These are phyloP conservation scores for Campoletis raptor DNA, from an alignment of 2,888 invertebrate species.

Conservation along the genomic window DNA sequence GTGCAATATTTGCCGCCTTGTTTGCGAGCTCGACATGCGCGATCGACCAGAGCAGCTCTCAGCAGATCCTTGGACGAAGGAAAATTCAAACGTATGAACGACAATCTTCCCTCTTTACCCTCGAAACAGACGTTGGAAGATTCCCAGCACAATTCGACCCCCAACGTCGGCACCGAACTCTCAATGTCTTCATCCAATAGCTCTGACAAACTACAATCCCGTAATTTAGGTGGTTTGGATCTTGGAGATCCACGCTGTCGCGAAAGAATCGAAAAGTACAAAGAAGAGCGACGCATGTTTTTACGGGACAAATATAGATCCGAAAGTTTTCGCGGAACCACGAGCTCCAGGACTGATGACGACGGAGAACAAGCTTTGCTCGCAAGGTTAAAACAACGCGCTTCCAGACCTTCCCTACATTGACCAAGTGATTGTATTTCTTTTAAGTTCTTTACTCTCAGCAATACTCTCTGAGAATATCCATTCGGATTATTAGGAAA, in stretches of 20 bases:
- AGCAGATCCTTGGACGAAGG: conserved; percentile 83
- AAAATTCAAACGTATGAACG: conserved; percentile 82
- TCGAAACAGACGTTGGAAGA: conserved; percentile 84
- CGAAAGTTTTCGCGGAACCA: conserved; percentile 89
- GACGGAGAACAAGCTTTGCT: conserved; percentile 83
- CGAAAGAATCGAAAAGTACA: conserved; percentile 95
- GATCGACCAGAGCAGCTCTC: conserved; percentile 80
- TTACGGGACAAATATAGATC: conserved; percentile 94
- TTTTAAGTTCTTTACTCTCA: conserved; percentile 48
- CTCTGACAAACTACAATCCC: conserved; percentile 76
- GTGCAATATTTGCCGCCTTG: conserved; percentile 86
- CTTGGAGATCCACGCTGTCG: conserved; percentile 85
- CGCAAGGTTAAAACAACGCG: conserved; percentile 85
- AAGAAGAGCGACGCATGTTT: conserved; percentile 94
- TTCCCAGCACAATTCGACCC: conserved; percentile 82
- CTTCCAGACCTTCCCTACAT: conserved; percentile 83
- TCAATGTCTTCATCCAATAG: conserved; percentile 71
- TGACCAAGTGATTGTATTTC: conserved; percentile 78
- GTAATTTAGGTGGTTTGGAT: conserved; percentile 81
- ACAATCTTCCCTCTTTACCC: conserved; percentile 79
- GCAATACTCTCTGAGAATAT: conserved; percentile 22
- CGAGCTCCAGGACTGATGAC: conserved; percentile 79
- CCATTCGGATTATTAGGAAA: conserved; percentile 18
- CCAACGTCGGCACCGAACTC: conserved; percentile 79
- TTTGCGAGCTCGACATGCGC: conserved; percentile 86